Evolutionary conservation across 2,797 vertebrate genomes (phyloP), one percentile per base, ranked within the genome.

Genomic region (Microctenopoma steveboyesi): DNA sequence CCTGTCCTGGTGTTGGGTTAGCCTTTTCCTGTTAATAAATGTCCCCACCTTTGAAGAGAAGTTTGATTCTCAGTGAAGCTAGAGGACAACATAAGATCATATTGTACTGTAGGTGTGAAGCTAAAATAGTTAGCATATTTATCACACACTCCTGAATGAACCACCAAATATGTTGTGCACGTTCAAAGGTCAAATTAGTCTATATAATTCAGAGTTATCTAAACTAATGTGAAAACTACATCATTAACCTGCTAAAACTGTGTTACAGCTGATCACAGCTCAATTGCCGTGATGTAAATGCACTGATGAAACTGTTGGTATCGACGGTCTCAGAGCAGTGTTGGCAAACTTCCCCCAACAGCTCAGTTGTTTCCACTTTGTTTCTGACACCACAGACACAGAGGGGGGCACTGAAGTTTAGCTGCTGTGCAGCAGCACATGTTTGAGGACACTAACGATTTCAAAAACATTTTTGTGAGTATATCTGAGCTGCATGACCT

Each of bases 401-500:
- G 57, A 80, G 64, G 69, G 53, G 76, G 78, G 90, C 86, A 82
- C 50, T 5, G 62, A 63, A 61, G 80, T 91, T 85, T 76, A 69
- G 88, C 82, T 71, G 82, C 86, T 82, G 87, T 11, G 37, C 68
- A 53, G 50, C 46, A 40, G 71, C 79, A 85, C 64, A 69, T 79
- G 73, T 48, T 58, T 39, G 73, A 73, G 82, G 71, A 46, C 43
- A 35, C 22, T 67, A 89, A 88, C 60, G 76, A 89, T 90, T 92
- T 86, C 72, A 33, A 8, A 57, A 72, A 78, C 64, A 58, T 85
- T 74, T 88, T 89, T 81, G 83, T 64, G 74, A 86, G 49, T 27
- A 48, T 40, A 49, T 81, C 81, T 64, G 72, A 83, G 71, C 80
- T 82, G 76, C 64, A 89, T 93, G 89, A 90, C 91, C 84, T 61